Evolutionary conservation across 2,888 invertebrate genomes (phyloP).

Genomic region (Monopis laevigella): DNA sequence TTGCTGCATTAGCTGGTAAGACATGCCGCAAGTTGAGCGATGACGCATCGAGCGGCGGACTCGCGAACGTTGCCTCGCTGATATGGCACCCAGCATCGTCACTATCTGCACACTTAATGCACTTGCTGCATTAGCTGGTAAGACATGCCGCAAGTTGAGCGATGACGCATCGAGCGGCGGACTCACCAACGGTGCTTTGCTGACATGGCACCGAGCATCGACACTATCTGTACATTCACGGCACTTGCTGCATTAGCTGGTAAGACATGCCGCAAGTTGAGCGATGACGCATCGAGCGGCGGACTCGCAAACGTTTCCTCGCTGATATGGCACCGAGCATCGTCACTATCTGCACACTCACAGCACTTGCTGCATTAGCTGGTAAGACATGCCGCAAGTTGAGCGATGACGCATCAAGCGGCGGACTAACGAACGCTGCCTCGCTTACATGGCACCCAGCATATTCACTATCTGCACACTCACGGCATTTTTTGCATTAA

Average conservation of each 20-base stretch:
- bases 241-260: constrained; percentile 59
- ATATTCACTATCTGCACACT: constrained; percentile 59
- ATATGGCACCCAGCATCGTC: constrained; percentile 64
- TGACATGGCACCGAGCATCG: constrained; percentile 65
- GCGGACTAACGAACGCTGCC: constrained; percentile 29
- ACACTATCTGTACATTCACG: constrained; percentile 59
- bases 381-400: constrained; percentile 36
- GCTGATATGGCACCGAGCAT: constrained; percentile 65
- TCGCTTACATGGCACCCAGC: constrained; percentile 64
- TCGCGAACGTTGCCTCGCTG: constrained; percentile 44
- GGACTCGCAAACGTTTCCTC: constrained; percentile 32
- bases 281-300: constrained; percentile 5
- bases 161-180: constrained; percentile 6
- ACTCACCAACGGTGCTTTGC: constrained; percentile 38
- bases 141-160: constrained; percentile 15
- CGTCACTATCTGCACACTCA: constrained; percentile 59
- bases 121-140: constrained; percentile 59
- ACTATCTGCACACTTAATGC: constrained; percentile 58
- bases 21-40: constrained; percentile 1
- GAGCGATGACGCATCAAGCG: constrained; percentile 2
- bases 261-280: constrained; percentile 26
- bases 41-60: constrained; percentile 4
- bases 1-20: constrained; percentile 59
- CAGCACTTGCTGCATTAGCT: constrained; percentile 58
- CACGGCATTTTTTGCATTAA: constrained; percentile 59